These are phyloP conservation scores for Caiman crocodilus DNA, from an alignment of 2,797 vertebrate genomes.

Conservation along the genomic window DNA sequence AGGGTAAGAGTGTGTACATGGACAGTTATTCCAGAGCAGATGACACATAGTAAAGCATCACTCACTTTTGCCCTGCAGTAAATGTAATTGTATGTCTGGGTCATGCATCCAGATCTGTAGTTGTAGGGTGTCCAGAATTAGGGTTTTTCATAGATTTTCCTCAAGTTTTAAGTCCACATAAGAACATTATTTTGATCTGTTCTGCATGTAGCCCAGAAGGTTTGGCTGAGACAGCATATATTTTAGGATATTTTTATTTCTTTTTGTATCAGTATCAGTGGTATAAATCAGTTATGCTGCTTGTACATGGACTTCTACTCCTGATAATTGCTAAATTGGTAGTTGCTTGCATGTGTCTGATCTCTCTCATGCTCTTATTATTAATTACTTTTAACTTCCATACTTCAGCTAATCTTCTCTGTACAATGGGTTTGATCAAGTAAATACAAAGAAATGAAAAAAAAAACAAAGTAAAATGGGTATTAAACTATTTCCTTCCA, in stretches of 20 bases:
- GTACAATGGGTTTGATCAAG: neutral
- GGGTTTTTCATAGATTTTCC: neutral
- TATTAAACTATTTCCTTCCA: neutral
- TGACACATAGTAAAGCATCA: too few relatives aligned
- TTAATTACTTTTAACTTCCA: neutral
- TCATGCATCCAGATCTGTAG: neutral
- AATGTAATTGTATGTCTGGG: neutral
- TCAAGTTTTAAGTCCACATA: neutral
- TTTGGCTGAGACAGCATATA: neutral
- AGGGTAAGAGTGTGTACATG: too few relatives aligned
- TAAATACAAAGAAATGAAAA: neutral
- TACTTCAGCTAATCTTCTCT: neutral
- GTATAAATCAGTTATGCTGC: conserved; percentile 10
- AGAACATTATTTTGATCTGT: neutral
- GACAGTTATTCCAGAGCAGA: too few relatives aligned
- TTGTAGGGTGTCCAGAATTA: neutral
- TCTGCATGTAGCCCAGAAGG: neutral
- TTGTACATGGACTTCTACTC: neutral
- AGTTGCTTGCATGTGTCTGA: neutral
- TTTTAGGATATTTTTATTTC: neutral
- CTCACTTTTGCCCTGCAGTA: too few relatives aligned
- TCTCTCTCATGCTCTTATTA: neutral
- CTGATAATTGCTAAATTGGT: neutral
- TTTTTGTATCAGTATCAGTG: neutral
- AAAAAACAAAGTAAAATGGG: neutral